Percentiles rank a stretch among this genome's conserved stretches.
phyloP scores from a whole-genome alignment of 2,888 invertebrate genomes.

The Lathronympha strigana region DNA sequence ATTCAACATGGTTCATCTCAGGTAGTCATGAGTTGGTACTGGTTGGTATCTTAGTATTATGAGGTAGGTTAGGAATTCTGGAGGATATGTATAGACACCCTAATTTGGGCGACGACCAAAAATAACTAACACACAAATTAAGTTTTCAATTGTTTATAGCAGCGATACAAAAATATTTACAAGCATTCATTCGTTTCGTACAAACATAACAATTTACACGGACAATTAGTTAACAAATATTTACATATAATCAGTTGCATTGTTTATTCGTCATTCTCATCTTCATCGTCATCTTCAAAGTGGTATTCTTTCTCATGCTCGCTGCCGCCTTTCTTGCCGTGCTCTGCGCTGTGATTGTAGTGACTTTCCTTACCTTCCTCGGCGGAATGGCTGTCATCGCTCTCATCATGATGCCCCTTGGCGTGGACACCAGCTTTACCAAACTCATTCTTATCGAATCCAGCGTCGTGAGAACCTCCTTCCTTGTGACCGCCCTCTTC shows the following conservation, averaged over 20 bases:
- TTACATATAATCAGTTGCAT: conserved; percentile 49
- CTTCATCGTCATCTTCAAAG: conserved; percentile 66
- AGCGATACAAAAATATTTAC: conserved; percentile 68
- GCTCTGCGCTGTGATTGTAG: conserved; percentile 81
- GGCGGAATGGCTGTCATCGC: conserved; percentile 82
- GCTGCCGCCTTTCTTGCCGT: conserved; percentile 80
- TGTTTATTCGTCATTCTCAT: conserved; percentile 57
- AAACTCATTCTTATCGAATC: conserved; percentile 76
- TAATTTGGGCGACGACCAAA: too few species aligned
- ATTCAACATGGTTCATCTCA: too few species aligned
- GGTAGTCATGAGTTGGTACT: too few species aligned
- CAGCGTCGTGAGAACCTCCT: conserved; percentile 82
- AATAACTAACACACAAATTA: conserved; percentile 13
- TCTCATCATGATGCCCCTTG: conserved; percentile 82
- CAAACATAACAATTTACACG: conserved; percentile 76
- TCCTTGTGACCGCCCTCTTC: conserved; percentile 84
- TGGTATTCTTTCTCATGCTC: conserved; percentile 76
- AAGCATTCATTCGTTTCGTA: conserved; percentile 55
- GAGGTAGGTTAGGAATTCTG: too few species aligned
- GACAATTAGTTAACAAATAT: conserved; percentile 61
- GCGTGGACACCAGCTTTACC: conserved; percentile 84
- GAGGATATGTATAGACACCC: too few species aligned
- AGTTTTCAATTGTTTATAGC: conserved; percentile 54
- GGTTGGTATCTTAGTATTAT: too few species aligned
- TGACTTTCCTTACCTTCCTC: conserved; percentile 84